Evolutionary conservation across 2,888 invertebrate species (phyloP).

Genomic region (Schizotus pectinicornis): DNA sequence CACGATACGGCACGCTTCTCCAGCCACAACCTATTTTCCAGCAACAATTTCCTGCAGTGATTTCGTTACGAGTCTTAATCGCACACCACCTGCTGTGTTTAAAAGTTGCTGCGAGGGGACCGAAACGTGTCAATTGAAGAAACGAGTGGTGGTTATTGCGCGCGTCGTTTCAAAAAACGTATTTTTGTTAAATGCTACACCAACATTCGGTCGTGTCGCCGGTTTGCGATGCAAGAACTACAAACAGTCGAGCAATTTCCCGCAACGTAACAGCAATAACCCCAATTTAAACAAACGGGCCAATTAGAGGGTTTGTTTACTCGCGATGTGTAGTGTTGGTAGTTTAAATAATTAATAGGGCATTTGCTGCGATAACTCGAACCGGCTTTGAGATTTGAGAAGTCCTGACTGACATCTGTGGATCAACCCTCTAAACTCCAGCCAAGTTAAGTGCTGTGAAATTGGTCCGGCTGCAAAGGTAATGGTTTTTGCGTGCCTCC

Average conservation of each 20-base stretch:
- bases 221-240: too few species aligned
- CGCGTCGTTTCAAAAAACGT: not conserved
- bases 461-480: not conserved
- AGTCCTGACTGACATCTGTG: too few species aligned
- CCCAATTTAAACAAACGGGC: too few species aligned
- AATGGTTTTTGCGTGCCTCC: not conserved
- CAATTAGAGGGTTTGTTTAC: too few species aligned
- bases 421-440: too few species aligned
- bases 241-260: too few species aligned
- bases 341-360: too few species aligned
- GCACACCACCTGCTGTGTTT: constrained; percentile 14
- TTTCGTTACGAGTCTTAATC: constrained; percentile 28
- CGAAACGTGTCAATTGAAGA: too few species aligned
- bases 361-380: too few species aligned
- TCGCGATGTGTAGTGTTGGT: too few species aligned
- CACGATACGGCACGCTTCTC: constrained; percentile 64
- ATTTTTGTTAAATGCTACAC: constrained; percentile 7
- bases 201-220: constrained; percentile 25
- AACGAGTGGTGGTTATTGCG: not conserved
- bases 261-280: too few species aligned
- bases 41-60: constrained; percentile 45
- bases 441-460: not conserved
- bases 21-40: constrained; percentile 52
- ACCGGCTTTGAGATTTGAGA: too few species aligned
- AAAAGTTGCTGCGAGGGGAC: not conserved